Conservation (phyloP, 2,797 vertebrate genomes). For the Anomalospiza imberbis region DNA sequence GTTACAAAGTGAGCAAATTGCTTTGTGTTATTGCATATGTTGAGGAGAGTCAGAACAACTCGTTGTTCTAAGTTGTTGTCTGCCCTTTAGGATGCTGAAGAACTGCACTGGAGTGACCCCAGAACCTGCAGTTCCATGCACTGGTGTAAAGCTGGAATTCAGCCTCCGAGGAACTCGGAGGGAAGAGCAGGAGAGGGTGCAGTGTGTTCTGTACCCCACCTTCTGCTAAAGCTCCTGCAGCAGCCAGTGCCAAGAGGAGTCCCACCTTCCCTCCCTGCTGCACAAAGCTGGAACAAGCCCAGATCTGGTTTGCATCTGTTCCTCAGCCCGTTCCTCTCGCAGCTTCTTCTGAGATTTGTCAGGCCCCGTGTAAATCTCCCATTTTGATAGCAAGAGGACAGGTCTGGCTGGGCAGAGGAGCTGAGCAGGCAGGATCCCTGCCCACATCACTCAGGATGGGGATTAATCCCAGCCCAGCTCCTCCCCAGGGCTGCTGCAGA, state of each 20-base stretch:
- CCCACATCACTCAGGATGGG: accelerated
- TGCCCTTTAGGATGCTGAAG: not conserved
- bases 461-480: not conserved
- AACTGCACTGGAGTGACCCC: not conserved
- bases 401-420: not conserved
- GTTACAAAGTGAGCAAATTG: conserved; percentile 4
- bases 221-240: not conserved
- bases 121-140: not conserved
- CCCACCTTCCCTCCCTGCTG: not conserved
- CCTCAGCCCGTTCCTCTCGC: not conserved
- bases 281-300: not conserved
- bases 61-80: not conserved
- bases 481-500: not conserved
- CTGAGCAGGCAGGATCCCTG: not conserved
- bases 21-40: not conserved
- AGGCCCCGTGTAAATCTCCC: not conserved
- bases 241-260: not conserved
- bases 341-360: not conserved
- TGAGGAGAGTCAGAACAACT: not conserved
- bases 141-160: not conserved
- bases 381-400: not conserved
- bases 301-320: not conserved
- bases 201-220: not conserved
- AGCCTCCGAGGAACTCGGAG: not conserved
- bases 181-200: not conserved